Evolutionary conservation across 2,888 invertebrate species (phyloP).

Genomic region (Metallyticus violacea): DNA sequence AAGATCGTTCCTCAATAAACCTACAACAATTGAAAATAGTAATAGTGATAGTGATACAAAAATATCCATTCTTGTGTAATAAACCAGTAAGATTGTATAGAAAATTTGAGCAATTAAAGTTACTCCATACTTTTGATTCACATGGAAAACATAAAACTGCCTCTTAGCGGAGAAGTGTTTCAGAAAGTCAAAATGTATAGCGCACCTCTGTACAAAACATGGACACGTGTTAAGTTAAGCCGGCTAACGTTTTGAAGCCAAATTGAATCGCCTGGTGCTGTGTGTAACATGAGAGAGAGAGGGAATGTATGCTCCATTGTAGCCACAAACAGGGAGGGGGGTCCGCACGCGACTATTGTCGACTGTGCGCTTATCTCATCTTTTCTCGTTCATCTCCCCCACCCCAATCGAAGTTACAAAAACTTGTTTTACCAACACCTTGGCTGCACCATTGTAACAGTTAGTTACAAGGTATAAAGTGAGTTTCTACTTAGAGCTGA

Average conservation of each 20-base stretch:
- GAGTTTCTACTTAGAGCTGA: neutral
- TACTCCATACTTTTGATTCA: no score
- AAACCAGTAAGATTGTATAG: no score
- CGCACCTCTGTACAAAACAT: neutral
- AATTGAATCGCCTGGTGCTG: conserved; percentile 1
- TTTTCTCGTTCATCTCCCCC: neutral
- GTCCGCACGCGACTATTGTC: neutral
- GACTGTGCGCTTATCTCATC: neutral
- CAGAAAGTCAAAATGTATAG: no score
- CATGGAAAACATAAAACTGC: no score
- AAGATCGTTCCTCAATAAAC: no score
- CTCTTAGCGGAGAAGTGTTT: no score
- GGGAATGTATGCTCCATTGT: neutral
- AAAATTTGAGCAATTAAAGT: no score
- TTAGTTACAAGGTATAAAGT: neutral
- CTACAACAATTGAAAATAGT: no score
- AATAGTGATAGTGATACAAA: no score
- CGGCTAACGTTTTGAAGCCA: neutral
- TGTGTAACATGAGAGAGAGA: neutral
- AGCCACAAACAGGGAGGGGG: neutral
- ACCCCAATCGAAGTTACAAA: neutral
- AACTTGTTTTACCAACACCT: neutral
- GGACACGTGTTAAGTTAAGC: neutral
- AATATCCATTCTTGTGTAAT: no score
- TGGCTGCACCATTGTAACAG: neutral